A percentile compares a stretch with the other conserved stretches of the same genome.
phyloP scores from a whole-genome alignment of 2,797 vertebrate genomes.

The Mormyrus hasselquistii region DNA sequence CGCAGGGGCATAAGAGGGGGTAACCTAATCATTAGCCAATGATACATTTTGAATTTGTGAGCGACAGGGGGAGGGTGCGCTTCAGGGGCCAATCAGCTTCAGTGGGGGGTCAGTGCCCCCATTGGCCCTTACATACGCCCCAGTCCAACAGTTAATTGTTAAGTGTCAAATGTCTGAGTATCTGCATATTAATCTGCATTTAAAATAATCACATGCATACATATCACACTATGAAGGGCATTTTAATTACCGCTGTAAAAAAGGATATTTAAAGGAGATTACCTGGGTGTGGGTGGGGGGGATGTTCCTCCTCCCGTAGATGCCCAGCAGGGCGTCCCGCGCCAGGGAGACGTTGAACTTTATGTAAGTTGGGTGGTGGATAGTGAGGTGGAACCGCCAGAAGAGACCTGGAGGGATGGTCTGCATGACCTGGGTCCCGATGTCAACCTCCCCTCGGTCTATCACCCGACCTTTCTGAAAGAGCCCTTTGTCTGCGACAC shows the following conservation, averaged over 20 bases:
- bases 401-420: slow-evolving; percentile 89
- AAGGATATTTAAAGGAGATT: slow-evolving; percentile 28
- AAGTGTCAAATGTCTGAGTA: not conserved
- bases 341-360: slow-evolving; percentile 92
- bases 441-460: slow-evolving; percentile 86
- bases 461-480: slow-evolving; percentile 87
- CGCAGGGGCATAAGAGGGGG: not conserved
- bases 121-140: not conserved
- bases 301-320: slow-evolving; percentile 90
- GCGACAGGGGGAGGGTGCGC: not conserved
- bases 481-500: slow-evolving; percentile 47
- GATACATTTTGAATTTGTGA: not conserved
- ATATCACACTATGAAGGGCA: not conserved
- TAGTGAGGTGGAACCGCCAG: slow-evolving; percentile 92
- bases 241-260: not conserved
- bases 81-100: not conserved
- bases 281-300: slow-evolving; percentile 95
- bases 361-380: slow-evolving; percentile 86
- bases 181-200: not conserved
- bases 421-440: slow-evolving; percentile 87
- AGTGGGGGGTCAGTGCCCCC: not conserved
- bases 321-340: slow-evolving; percentile 84
- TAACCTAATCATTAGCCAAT: not conserved
- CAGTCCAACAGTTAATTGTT: not conserved
- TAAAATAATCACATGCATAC: not conserved